Evolutionary conservation across 2,797 vertebrate species (phyloP), one percentile per base, ranked within the genome.

Genomic region (Centroberyx gerrardi): DNA sequence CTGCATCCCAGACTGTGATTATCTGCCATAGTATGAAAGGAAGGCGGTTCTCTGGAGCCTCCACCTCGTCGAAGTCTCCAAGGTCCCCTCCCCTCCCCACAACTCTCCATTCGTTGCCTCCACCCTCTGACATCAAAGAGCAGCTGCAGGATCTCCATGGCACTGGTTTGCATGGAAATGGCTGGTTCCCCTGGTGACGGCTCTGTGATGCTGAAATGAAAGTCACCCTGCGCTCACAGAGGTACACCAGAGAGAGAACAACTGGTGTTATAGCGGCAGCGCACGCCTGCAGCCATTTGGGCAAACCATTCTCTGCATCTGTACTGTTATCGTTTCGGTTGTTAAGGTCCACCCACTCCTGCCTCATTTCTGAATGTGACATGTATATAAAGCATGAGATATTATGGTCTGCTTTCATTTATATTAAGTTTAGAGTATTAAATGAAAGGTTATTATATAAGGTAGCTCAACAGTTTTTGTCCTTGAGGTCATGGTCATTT

Each of bases 361-460:
- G 83, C 77, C 71, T 84, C 69, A 69, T 91, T 67, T 92, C 75
- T 91, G 88, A 94, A 93, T 93, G 90, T 90, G 80, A 87, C 67
- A 22, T 90, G 91, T 95, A 94, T 92, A 93, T 92, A 92, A 85
- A 89, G 94, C 94, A 95, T 94, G 93, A 89, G 79, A 87, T 90
- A 68, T 80, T 92, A 88, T 55, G 84, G 83, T 91, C 92, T 93
- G 87, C 90, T 89, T 90, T 93, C 74, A 72, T 91, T 91, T 90
- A 79, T 92, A 81, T 88, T 87, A 88, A 77, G 82, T 83, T 90
- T 82, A 68, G 73, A 86, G 78, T 86, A 84, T 82, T 90, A 74
- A 87, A 89, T 40, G 81, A 92, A 88, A 76, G 88, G 73, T 90
- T 87, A 76, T 87, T 81, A 77, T 88, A 74, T 81, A 88, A 74